Evolutionary conservation across 2,113 vertebrate species (phyloP).

Genomic region (Gadus chalcogrammus): DNA sequence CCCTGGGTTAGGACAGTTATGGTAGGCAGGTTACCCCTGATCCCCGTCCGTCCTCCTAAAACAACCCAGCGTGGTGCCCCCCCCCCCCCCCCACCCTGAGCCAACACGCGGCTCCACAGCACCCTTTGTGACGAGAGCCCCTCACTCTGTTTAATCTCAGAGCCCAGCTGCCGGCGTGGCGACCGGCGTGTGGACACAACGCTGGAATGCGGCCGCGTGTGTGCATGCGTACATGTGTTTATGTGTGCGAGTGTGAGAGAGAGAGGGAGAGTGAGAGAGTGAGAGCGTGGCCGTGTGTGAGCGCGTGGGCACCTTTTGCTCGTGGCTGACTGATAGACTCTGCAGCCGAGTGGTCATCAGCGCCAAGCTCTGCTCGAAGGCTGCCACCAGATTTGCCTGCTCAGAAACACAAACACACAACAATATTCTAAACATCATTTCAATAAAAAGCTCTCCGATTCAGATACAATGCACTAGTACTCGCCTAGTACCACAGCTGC

Average conservation of each 20-base stretch:
- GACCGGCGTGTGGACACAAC: neutral
- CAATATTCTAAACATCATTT: conserved; percentile 1
- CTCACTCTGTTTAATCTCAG: conserved; percentile 1
- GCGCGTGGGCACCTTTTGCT: conserved; percentile 83
- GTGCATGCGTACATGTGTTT: conserved; percentile 5
- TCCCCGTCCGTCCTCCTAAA: conserved; percentile 13
- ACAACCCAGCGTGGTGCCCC: conserved; percentile 4
- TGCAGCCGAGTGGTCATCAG: conserved; percentile 92
- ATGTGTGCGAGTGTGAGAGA: neutral
- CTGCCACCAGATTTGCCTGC: conserved; percentile 92
- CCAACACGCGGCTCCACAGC: conserved; percentile 35
- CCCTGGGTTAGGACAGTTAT: conserved; percentile 11
- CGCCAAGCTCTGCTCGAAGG: conserved; percentile 92
- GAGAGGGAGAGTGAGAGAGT: no score
- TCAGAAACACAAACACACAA: conserved; percentile 17
- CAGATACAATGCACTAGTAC: neutral
- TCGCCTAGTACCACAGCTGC: no score
- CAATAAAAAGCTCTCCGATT: neutral
- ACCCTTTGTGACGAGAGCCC: conserved; percentile 44
- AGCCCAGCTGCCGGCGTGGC: conserved; percentile 9
- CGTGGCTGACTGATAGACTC: conserved; percentile 82
- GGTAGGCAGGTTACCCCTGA: conserved; percentile 4
- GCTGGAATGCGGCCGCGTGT: conserved; percentile 27
- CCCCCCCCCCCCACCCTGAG: conserved; percentile 14
- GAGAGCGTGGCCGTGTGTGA: neutral